These are phyloP conservation scores for Euthynnus affinis DNA, from an alignment of 2,797 vertebrate genomes.

Conservation along the genomic window DNA sequence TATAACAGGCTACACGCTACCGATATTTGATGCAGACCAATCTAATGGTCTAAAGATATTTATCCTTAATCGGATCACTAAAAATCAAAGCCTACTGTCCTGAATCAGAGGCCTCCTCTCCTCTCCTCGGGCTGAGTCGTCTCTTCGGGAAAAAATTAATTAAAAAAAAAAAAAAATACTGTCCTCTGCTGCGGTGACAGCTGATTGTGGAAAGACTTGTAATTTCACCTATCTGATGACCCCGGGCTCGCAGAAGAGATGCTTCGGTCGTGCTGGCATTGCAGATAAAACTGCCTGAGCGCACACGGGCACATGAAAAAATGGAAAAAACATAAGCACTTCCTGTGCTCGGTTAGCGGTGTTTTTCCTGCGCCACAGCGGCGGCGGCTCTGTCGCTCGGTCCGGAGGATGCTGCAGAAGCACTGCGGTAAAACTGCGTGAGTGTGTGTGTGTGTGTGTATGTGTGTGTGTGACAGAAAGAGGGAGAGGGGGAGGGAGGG, in stretches of 20 bases:
- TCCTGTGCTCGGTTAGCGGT: slow-evolving; percentile 10
- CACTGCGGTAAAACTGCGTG: slow-evolving; percentile 79
- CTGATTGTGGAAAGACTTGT: slow-evolving; percentile 24
- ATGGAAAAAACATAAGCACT: neutral
- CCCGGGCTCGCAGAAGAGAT: slow-evolving; percentile 46
- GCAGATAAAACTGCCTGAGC: slow-evolving; percentile 25
- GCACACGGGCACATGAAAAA: slow-evolving; percentile 20
- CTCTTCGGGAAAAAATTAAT: slow-evolving; percentile 2
- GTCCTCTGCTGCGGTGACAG: slow-evolving; percentile 56
- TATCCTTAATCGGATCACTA: slow-evolving; percentile 34
- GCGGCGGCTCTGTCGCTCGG: slow-evolving; percentile 51
- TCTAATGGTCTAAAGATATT: slow-evolving; percentile 12
- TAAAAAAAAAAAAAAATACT: neutral
- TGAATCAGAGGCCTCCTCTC: slow-evolving; percentile 54
- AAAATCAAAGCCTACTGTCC: slow-evolving; percentile 56
- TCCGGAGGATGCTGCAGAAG: slow-evolving; percentile 72
- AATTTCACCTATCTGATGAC: slow-evolving; percentile 60
- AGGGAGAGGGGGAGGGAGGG: neutral
- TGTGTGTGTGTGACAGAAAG: neutral
- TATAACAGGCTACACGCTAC: slow-evolving; percentile 47
- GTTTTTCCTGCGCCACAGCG: slow-evolving; percentile 60
- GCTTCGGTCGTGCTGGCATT: slow-evolving; percentile 58
- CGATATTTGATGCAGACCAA: slow-evolving; percentile 16
- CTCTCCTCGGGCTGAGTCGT: slow-evolving; percentile 13
- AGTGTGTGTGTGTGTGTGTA: neutral